Evolutionary conservation across 1,140 invertebrate genomes (phyloP).

Genomic region (Aphidius gifuensis): DNA sequence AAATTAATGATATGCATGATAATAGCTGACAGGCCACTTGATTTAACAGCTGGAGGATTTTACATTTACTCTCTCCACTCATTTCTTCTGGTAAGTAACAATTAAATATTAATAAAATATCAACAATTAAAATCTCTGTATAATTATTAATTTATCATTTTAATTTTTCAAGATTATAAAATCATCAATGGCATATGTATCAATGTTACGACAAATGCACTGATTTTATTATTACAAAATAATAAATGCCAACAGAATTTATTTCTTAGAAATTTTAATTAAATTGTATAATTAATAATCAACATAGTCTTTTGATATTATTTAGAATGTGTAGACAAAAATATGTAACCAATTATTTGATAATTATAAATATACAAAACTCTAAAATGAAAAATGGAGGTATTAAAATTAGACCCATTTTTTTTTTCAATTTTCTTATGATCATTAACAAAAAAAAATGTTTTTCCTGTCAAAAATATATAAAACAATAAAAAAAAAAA

Average conservation of each 20-base stretch:
- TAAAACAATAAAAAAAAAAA: too few relatives aligned
- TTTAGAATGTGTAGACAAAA: background rate
- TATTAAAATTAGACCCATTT: too few relatives aligned
- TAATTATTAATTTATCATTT: background rate
- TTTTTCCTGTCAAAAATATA: too few relatives aligned
- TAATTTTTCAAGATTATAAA: constrained; percentile 27
- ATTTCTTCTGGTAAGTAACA: too few relatives aligned
- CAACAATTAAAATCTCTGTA: too few relatives aligned
- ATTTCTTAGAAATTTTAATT: background rate
- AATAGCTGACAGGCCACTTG: constrained; percentile 5
- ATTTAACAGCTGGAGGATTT: constrained; percentile 13
- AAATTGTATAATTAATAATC: constrained; percentile 1
- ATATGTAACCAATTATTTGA: background rate
- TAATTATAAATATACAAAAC: background rate
- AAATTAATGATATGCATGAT: constrained; percentile 19
- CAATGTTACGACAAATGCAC: constrained; percentile 20
- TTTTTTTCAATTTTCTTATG: too few relatives aligned
- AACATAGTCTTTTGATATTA: background rate
- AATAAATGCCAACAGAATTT: background rate
- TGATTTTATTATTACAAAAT: background rate
- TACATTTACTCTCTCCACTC: constrained; percentile 1
- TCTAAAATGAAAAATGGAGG: too few relatives aligned
- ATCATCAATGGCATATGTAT: constrained; percentile 29
- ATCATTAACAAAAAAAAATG: too few relatives aligned
- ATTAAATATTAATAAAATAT: too few relatives aligned